phyloP scores from a whole-genome alignment of 1,140 invertebrate genomes.

The Sarcophaga peregrina region DNA sequence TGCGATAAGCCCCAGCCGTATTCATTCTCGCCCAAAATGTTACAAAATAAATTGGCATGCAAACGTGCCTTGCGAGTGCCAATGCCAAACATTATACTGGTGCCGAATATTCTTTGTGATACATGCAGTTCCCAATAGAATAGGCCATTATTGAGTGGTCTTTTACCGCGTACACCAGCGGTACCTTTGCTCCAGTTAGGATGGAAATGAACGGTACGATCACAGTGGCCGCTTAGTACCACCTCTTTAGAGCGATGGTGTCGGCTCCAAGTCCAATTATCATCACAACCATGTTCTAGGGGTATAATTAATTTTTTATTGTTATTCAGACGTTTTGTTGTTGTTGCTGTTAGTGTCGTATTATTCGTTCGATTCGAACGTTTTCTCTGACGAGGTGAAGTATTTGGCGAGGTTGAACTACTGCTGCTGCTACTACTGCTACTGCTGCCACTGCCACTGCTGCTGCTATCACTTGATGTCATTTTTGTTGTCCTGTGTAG shows the following conservation, averaged over 20 bases:
- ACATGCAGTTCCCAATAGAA: conserved; percentile 80
- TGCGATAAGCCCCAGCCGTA: conserved; percentile 81
- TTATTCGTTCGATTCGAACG: conserved; percentile 1
- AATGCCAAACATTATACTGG: conserved; percentile 83
- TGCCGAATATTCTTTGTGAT: conserved; percentile 77
- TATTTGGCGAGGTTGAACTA: background rate
- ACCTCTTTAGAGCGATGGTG: conserved; percentile 75
- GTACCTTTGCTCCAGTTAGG: conserved; percentile 83
- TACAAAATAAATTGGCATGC: conserved; percentile 76
- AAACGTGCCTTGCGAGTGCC: conserved; percentile 74
- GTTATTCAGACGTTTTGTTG: conserved; percentile 38
- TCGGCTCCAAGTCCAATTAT: conserved; percentile 76
- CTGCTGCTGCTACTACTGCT: background rate
- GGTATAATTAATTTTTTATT: conserved; percentile 48
- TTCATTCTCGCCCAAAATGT: conserved; percentile 77
- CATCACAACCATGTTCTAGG: conserved; percentile 67
- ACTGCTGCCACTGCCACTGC: background rate
- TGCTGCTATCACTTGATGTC: conserved; percentile 43
- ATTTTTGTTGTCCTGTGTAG: conserved; percentile 32
- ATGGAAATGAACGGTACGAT: conserved; percentile 74
- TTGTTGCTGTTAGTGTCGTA: background rate
- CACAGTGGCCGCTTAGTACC: conserved; percentile 69
- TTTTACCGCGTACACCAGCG: conserved; percentile 75
- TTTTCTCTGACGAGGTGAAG: conserved; percentile 24
- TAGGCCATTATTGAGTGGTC: conserved; percentile 72